These are phyloP conservation scores for Sarcophaga variegata DNA, from an alignment of 2,888 invertebrate species.

Conservation along the genomic window DNA sequence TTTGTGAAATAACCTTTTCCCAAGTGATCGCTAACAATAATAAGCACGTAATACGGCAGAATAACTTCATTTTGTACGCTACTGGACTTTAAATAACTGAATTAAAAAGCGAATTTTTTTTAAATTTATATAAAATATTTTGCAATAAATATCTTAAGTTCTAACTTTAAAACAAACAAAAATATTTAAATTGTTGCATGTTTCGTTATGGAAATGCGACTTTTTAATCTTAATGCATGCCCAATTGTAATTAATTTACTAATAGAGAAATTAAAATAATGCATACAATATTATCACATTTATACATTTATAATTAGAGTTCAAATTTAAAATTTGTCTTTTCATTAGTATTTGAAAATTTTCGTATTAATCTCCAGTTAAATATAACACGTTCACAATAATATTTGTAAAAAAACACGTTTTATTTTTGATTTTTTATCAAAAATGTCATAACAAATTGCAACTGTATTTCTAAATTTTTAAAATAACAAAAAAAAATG, in stretches of 20 bases:
- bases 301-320: background rate
- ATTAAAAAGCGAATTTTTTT: background rate
- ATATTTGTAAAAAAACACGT: no score
- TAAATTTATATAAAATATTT: conserved; percentile 23
- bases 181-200: background rate
- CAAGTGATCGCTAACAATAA: background rate
- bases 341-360: background rate
- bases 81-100: background rate
- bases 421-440: no score
- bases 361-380: no score
- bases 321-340: background rate
- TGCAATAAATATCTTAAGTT: background rate
- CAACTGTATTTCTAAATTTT: no score
- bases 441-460: no score
- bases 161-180: background rate
- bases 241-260: background rate
- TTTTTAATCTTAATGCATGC: conserved; percentile 7
- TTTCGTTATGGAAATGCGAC: background rate
- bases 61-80: background rate
- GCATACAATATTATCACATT: background rate
- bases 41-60: background rate
- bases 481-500: no score
- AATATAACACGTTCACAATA: no score
- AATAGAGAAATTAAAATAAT: conserved; percentile 9
- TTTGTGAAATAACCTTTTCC: conserved; percentile 1